Evolutionary conservation across 2,888 invertebrate species (phyloP).

Genomic region (Clusia tigrina): DNA sequence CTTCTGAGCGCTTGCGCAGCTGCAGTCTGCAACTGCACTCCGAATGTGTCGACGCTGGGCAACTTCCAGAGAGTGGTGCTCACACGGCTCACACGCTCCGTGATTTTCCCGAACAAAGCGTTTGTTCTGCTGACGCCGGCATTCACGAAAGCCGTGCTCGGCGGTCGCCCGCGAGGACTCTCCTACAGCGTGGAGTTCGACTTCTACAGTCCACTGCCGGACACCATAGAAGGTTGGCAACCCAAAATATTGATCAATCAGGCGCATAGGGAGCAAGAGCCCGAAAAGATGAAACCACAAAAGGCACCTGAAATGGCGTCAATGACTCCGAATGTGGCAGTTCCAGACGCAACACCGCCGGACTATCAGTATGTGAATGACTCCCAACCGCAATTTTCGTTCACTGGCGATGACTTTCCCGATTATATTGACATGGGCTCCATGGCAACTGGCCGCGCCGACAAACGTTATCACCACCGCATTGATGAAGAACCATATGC

Average conservation of each 20-base stretch:
- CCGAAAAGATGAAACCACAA: not conserved
- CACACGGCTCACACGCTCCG: conserved; percentile 43
- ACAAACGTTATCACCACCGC: not conserved
- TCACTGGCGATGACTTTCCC: not conserved
- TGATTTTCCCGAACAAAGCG: conserved; percentile 48
- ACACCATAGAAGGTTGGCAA: conserved; percentile 49
- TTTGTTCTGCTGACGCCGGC: conserved; percentile 44
- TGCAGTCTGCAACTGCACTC: conserved; percentile 27
- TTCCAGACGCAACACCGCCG: not conserved
- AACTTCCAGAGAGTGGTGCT: conserved; percentile 34
- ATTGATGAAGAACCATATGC: not conserved
- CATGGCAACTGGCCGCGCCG: not conserved
- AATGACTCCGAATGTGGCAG: not conserved
- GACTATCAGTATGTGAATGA: too few species aligned
- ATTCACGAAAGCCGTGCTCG: conserved; percentile 46
- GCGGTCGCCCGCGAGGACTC: conserved; percentile 46
- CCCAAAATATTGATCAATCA: conserved; percentile 37
- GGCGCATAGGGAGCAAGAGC: not conserved
- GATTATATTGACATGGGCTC: too few species aligned
- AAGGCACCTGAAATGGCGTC: conserved; percentile 28
- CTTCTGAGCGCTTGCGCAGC: conserved; percentile 29
- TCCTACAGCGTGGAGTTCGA: conserved; percentile 49
- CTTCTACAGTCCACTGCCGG: conserved; percentile 48
- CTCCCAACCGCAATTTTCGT: not conserved
- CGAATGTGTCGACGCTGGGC: conserved; percentile 11